Base-by-base conservation (phyloP, 2,797 vertebrate genomes). In the Microctenopoma steveboyesi region DNA sequence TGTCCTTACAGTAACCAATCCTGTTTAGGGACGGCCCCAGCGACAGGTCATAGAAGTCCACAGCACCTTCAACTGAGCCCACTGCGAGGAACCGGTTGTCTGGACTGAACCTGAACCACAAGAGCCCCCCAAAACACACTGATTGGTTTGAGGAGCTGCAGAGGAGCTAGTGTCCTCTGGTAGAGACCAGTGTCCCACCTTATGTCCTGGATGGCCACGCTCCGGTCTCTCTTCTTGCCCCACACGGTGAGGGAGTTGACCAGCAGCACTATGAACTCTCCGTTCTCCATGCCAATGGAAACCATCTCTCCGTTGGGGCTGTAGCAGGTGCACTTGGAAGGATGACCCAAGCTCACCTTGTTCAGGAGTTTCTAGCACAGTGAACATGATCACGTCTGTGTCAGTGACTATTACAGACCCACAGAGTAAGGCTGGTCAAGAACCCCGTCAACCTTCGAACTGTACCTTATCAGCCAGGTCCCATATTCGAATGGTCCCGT, bases 31-130 rank as follows among this genome's bases (percentile, higher is more conserved):
- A 94, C 0, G 97, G 94, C 13, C 97, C 98, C 61, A 97, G 94
- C 27, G 95, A 95, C 27, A 99, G 95, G 81, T 99, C 97, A 39
- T 99, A 99, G 86, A 99, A 97, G 83, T 99, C 98, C 2, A 99
- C 96, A 0, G 96, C 95, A 13, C 96, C 94, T 59, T 98, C 97
- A 5, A 95, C 88, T 0, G 96, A 98, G 4, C 96, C 97, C 54
- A 97, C 96, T 0, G 97, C 98, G 87, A 99, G 71, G 86, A 96
- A 96, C 14, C 91, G 93, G 88, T 95, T 97, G 76, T 99, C 96
- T 22, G 96, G 97, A 86, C 97, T 97, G 91, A 99, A 97, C 85
- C 98, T 99, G 74, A 13, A 62, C 4, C 46, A 58, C 15, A 49
- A 22, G 22, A 22, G 22, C 13, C 33, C 1, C 1, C 0, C 22